Conservation (phyloP, 2,797 vertebrate genomes). For the Myotis planiceps region DNA sequence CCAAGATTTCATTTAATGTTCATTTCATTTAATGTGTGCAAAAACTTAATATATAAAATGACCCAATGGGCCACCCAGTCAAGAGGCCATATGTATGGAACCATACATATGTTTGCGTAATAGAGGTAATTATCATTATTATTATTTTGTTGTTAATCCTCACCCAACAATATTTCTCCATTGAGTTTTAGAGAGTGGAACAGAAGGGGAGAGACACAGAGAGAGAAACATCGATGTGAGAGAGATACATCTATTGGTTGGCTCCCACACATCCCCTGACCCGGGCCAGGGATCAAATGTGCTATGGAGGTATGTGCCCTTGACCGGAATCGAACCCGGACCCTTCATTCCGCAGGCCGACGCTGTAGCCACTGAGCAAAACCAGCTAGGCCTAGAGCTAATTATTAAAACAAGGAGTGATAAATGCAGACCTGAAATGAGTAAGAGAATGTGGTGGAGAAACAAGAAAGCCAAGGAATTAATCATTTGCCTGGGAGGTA, state of each 20-base stretch:
- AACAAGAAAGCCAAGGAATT: constrained; percentile 78
- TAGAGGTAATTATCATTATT: not conserved
- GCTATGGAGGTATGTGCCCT: too few species aligned
- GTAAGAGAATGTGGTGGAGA: constrained; percentile 69
- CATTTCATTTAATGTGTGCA: not conserved
- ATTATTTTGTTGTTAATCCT: too few species aligned
- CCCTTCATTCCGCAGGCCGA: too few species aligned
- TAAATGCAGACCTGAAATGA: not conserved
- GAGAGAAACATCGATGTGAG: too few species aligned
- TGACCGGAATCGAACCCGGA: too few species aligned
- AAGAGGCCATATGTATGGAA: not conserved
- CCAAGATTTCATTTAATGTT: not conserved
- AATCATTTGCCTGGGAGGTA: constrained; percentile 23
- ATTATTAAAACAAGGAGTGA: constrained; percentile 5
- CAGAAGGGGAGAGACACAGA: too few species aligned
- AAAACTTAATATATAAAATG: constrained; percentile 5
- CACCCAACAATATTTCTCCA: too few species aligned
- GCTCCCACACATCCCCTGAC: too few species aligned
- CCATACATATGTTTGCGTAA: not conserved
- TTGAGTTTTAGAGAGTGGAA: too few species aligned
- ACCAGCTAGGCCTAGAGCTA: not conserved
- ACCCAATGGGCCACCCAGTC: not conserved
- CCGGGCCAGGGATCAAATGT: too few species aligned
- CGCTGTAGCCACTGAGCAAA: too few species aligned
- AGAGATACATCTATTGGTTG: too few species aligned